Conservation (phyloP, 1,140 invertebrate species). For the Drosophila obscura region DNA sequence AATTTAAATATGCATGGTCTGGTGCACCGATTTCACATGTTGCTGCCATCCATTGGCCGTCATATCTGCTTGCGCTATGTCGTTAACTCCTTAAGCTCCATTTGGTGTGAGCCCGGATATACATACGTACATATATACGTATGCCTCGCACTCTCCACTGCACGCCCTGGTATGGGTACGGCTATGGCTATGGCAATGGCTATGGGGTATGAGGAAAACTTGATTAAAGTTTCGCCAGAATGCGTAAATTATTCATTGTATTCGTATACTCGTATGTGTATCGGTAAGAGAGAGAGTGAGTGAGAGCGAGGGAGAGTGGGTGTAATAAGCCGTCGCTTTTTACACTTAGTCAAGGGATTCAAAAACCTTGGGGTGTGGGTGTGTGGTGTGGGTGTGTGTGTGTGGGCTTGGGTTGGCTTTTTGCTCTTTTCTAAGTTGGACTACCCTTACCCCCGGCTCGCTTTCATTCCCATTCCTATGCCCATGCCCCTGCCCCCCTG, state of each 20-base stretch:
- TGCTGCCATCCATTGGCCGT: too few relatives aligned
- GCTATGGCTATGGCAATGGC: too few relatives aligned
- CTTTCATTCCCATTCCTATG: neutral
- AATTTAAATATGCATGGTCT: too few relatives aligned
- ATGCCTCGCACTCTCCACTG: too few relatives aligned
- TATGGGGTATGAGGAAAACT: conserved; percentile 23
- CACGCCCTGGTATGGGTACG: too few relatives aligned
- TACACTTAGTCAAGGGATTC: conserved; percentile 6
- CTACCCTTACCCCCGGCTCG: neutral
- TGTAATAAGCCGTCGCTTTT: neutral
- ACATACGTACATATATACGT: too few relatives aligned
- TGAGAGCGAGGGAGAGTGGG: neutral
- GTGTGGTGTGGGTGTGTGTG: neutral
- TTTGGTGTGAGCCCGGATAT: too few relatives aligned
- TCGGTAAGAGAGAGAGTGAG: too few relatives aligned
- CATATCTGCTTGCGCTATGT: too few relatives aligned
- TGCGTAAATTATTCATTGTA: conserved; percentile 52
- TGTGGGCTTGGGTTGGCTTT: neutral
- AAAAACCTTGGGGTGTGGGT: conserved; percentile 3
- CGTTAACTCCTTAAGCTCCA: too few relatives aligned
- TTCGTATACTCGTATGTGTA: neutral
- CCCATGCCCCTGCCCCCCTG: neutral
- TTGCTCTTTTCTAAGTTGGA: conserved; percentile 1
- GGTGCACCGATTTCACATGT: too few relatives aligned
- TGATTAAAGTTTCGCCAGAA: conserved; percentile 38